Conservation (phyloP, 2,113 vertebrate species). For the Pelmatolapia mariae region DNA sequence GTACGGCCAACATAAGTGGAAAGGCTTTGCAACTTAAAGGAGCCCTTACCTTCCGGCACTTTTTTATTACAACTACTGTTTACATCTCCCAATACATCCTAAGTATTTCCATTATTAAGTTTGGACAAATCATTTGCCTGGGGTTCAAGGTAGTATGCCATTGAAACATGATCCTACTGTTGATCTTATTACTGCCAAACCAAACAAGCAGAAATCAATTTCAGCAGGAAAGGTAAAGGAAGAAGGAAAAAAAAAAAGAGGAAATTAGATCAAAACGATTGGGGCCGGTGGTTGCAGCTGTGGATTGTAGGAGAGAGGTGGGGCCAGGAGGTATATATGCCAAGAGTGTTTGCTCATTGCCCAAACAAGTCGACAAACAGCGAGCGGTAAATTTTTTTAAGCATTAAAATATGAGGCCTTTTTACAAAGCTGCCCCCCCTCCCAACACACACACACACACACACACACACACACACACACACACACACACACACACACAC, state of each 20-base stretch:
- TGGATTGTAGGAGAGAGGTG: slow-evolving; percentile 38
- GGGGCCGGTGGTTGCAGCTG: slow-evolving; percentile 55
- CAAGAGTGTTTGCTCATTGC: slow-evolving; percentile 41
- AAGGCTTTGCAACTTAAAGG: slow-evolving; percentile 92
- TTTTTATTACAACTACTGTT: slow-evolving; percentile 98
- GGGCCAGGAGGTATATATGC: slow-evolving; percentile 37
- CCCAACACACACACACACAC: background rate
- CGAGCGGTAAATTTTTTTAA: slow-evolving; percentile 45
- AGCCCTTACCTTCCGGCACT: slow-evolving; percentile 86
- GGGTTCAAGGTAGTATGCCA: slow-evolving; percentile 93
- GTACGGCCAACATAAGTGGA: slow-evolving; percentile 83
- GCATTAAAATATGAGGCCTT: slow-evolving; percentile 47
- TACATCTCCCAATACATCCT: slow-evolving; percentile 96
- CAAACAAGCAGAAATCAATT: slow-evolving; percentile 90
- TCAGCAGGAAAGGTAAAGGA: slow-evolving; percentile 74
- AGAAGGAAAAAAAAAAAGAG: slow-evolving; percentile 58
- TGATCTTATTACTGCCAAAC: slow-evolving; percentile 90
- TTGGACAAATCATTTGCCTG: slow-evolving; percentile 99
- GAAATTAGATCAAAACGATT: slow-evolving; percentile 75
- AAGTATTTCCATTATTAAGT: slow-evolving; percentile 97
- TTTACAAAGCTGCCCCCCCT: background rate
- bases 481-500: background rate
- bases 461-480: background rate
- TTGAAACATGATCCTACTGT: slow-evolving; percentile 92
- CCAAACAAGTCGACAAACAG: slow-evolving; percentile 56